Conservation (phyloP, 2,888 invertebrate species). For the Lasioglossum oenotherae region DNA sequence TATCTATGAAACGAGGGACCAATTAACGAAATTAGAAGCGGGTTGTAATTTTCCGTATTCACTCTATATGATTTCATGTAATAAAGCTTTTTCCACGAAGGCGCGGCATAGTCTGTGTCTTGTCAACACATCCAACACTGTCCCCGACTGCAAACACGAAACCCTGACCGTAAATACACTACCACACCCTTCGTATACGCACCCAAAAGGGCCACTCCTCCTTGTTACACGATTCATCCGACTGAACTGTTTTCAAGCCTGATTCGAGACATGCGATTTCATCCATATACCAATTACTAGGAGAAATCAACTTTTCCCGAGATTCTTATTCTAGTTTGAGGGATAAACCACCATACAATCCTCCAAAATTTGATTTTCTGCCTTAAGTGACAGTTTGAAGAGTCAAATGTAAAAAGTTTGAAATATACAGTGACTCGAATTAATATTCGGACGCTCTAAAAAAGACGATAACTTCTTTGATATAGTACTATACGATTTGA, state of each 20-base stretch:
- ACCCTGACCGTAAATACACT: conserved; percentile 26
- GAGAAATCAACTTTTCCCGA: background rate
- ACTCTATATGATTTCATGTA: conserved; percentile 9
- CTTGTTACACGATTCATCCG: conserved; percentile 21
- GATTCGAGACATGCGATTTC: conserved; percentile 15
- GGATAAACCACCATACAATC: background rate
- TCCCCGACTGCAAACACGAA: conserved; percentile 63
- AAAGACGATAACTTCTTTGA: no score
- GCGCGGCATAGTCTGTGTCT: conserved; percentile 60
- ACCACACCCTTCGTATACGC: conserved; percentile 41
- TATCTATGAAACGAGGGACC: background rate
- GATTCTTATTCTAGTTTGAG: background rate
- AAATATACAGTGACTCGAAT: background rate
- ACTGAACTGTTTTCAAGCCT: conserved; percentile 15
- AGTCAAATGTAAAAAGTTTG: background rate
- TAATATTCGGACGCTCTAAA: no score
- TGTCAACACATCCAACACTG: conserved; percentile 56
- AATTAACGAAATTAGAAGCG: background rate
- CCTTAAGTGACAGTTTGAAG: background rate
- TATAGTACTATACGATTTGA: no score
- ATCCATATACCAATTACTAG: conserved; percentile 8
- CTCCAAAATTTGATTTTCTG: background rate
- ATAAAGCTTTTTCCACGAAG: conserved; percentile 47
- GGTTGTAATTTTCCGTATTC: background rate
- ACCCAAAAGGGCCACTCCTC: conserved; percentile 54